These are phyloP conservation scores for Nomada ferruginata DNA, from an alignment of 2,888 invertebrate genomes.

Conservation along the genomic window DNA sequence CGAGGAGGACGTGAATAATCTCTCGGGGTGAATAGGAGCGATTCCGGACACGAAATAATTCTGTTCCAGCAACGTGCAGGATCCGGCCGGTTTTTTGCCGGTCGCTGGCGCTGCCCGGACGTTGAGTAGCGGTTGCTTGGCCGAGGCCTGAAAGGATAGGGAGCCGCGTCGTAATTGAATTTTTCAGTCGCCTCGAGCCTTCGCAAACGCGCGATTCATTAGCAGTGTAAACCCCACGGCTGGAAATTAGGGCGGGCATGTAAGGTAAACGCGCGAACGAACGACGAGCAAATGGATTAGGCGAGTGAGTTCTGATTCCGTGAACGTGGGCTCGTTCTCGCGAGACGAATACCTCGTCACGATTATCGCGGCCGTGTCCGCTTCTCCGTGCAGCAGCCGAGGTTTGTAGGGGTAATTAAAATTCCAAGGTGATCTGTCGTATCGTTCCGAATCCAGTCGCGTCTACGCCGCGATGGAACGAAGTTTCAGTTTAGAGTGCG, in stretches of 20 bases:
- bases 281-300: conserved; percentile 67
- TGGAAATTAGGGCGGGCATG: conserved; percentile 70
- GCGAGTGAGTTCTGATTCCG: conserved; percentile 63
- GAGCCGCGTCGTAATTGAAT: conserved; percentile 64
- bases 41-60: conserved; percentile 52
- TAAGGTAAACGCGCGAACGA: conserved; percentile 67
- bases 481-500: not conserved
- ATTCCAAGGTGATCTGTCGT: conserved; percentile 22
- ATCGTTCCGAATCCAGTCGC: not conserved
- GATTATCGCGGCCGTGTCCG: conserved; percentile 37
- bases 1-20: conserved; percentile 22
- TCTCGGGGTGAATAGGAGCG: conserved; percentile 16
- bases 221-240: conserved; percentile 68
- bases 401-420: conserved; percentile 31
- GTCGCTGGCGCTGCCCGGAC: not conserved
- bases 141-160: conserved; percentile 44
- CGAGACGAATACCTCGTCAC: conserved; percentile 5
- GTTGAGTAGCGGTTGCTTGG: not conserved
- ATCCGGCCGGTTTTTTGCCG: not conserved
- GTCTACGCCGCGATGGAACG: not conserved
- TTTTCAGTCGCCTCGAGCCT: conserved; percentile 65
- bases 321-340: conserved; percentile 45
- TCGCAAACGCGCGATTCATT: conserved; percentile 70
- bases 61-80: not conserved
- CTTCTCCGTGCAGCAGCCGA: not conserved